Evolutionary conservation across 1,140 invertebrate genomes (phyloP).

Genomic region (Hesperophylax magnus): DNA sequence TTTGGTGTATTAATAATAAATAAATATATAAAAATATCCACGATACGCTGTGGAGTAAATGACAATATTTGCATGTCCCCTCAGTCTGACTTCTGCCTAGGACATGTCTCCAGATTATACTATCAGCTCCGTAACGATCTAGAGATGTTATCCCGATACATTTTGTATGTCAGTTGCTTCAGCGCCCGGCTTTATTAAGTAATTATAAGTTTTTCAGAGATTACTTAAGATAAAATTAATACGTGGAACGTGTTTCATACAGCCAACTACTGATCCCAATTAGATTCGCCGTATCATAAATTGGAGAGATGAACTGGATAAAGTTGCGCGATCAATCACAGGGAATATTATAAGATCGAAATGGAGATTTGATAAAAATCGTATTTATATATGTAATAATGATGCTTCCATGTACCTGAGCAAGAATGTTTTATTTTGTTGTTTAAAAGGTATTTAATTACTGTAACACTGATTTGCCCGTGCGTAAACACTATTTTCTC

Average conservation of each 20-base stretch:
- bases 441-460: no score
- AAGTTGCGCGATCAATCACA: no score
- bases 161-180: not conserved
- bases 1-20: no score
- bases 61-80: not conserved
- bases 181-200: slow-evolving; percentile 4
- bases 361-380: no score
- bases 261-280: not conserved
- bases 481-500: no score
- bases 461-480: no score
- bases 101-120: not conserved
- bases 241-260: not conserved
- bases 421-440: no score
- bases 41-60: not conserved
- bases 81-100: not conserved
- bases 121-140: not conserved
- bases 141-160: not conserved
- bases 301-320: slow-evolving; percentile 1
- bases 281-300: slow-evolving; percentile 1
- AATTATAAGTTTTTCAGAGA: slow-evolving; percentile 8
- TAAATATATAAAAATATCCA: no score
- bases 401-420: no score
- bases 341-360: no score
- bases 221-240: not conserved
- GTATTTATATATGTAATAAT: no score